These are phyloP conservation scores for Zalophus californianus DNA, from an alignment of 2,797 vertebrate genomes.

Conservation along the genomic window DNA sequence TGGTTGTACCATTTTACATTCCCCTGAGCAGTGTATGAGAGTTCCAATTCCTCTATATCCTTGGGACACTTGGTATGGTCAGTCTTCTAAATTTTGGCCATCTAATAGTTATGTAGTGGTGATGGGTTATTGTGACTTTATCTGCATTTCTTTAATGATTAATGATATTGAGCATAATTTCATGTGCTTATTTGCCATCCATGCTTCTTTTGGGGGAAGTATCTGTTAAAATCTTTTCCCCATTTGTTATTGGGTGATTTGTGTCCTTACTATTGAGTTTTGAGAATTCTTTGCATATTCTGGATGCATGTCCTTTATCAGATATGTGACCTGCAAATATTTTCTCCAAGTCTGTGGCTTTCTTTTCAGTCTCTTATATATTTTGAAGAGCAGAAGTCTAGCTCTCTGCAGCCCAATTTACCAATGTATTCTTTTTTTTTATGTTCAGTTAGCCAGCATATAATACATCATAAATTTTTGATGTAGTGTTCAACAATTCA, in stretches of 20 bases:
- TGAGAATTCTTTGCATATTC: slow-evolving; percentile 17
- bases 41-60: neutral
- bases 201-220: neutral
- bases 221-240: slow-evolving; percentile 11
- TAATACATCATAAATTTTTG: no score
- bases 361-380: neutral
- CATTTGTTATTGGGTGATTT: neutral
- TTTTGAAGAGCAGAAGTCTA: slow-evolving; percentile 8
- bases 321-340: neutral
- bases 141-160: slow-evolving; percentile 24
- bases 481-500: no score
- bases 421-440: neutral
- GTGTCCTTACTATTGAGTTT: neutral
- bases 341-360: slow-evolving; percentile 1
- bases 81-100: neutral
- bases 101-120: neutral
- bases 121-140: neutral
- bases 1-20: neutral
- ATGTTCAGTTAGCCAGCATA: no score
- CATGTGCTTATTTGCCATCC: neutral
- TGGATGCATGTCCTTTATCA: neutral
- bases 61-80: neutral
- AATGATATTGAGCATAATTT: neutral
- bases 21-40: neutral
- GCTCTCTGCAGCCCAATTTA: neutral